Conservation (phyloP, 2,113 vertebrate genomes). For the Triplophysa siluroides region DNA sequence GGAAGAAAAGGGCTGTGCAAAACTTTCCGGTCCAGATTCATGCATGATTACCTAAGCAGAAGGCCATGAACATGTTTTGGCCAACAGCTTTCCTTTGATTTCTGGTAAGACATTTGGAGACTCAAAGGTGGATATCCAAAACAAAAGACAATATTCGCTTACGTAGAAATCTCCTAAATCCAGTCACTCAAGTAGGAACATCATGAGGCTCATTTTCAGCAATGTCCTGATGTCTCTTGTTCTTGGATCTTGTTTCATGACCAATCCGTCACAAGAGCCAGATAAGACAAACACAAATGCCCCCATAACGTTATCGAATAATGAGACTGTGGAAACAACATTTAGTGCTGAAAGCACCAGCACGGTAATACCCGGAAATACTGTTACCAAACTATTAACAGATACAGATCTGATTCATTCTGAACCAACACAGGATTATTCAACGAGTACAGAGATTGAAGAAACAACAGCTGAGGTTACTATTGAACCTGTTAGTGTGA, state of each 20-base stretch:
- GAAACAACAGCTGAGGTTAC: background rate
- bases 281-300: background rate
- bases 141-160: background rate
- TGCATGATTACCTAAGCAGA: conserved; percentile 16
- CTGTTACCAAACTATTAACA: background rate
- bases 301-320: background rate
- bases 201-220: background rate
- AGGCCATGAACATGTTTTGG: background rate
- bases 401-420: background rate
- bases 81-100: background rate
- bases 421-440: background rate
- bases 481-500: background rate
- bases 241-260: conserved; percentile 11
- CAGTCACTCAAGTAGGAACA: background rate
- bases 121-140: background rate
- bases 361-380: background rate
- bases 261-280: background rate
- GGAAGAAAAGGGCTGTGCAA: conserved; percentile 48
- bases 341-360: background rate
- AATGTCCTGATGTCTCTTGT: conserved; percentile 35
- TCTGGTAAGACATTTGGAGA: background rate
- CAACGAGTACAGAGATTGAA: background rate
- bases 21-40: conserved; percentile 52
- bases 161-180: background rate
- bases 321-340: too few species aligned